Base-by-base conservation (phyloP, 2,888 invertebrate genomes). In the Hydraecia micacea region DNA sequence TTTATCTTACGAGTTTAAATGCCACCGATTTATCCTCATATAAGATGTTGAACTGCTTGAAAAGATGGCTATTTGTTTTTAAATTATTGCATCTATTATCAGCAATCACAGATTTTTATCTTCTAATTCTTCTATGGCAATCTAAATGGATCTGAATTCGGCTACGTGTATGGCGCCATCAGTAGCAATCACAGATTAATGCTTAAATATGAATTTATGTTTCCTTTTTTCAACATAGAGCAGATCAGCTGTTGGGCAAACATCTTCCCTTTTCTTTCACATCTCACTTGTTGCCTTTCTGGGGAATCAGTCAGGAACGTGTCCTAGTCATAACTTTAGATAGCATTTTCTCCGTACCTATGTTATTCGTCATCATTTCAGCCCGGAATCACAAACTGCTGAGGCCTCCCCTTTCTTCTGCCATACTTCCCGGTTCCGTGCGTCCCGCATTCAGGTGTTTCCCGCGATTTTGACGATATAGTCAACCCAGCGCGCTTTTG, bases 1-100 rank as follows among this genome's bases (percentile, higher is more conserved):
- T 77, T 70, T 60, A 55, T 46, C 70, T 67, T 18, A 21, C 21
- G n/a, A 62, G 36, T 46, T n/a, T 18, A 49, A 49, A 62, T 75
- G 28, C 11, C 13, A 42, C 6, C 1, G 13, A 62, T 55, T 66
- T 66, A 66, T 81, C 75, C 49, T 74, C n/a, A 32, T 52, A 66
- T n/a, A n/a, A 32, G 0, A 67, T 49, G 32, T 28, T 28, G 15
- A 21, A 25, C 18, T 28, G 6, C 36, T 76, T 42, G 28, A 32
- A 39, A 42, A 39, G 36, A 3, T 55, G 46, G 2, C 1, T 7
- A n/a, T 52, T 79, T 32, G 1, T 21, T n/a, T n/a, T 28, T 25
- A 49, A 36, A 13, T 8, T 11, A 49, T 28, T n/a, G 18, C 18
- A 42, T 6, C 28, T 15, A 11, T 60, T 15, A 46, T 18, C 7